Percentiles rank a stretch among this genome's conserved stretches.
These are phyloP conservation scores for Uropsilus gracilis DNA, from an alignment of 2,113 vertebrate genomes.

Conservation along the genomic window DNA sequence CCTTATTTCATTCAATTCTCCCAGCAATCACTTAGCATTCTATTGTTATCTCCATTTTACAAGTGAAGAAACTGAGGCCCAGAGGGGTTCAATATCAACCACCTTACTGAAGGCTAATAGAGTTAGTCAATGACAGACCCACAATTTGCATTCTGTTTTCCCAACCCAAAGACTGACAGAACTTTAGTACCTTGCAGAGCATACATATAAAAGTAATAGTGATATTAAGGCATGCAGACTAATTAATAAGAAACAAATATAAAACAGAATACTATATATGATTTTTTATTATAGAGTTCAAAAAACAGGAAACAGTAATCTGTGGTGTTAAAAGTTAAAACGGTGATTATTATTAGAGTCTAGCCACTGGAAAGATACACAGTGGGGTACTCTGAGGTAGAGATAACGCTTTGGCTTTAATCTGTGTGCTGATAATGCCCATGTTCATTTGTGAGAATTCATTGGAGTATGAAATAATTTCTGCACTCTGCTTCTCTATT, in stretches of 20 bases:
- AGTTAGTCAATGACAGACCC: not conserved
- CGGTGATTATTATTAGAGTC: not conserved
- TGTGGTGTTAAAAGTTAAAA: not conserved
- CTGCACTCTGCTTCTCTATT: not conserved
- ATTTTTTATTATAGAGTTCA: not conserved
- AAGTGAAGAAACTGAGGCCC: not conserved
- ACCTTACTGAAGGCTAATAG: not conserved
- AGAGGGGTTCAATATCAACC: not conserved
- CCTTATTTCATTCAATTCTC: not conserved
- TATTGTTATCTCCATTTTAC: constrained; percentile 2
- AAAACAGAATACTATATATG: not conserved
- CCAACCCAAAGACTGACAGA: not conserved
- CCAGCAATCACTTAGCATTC: not conserved
- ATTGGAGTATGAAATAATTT: not conserved
- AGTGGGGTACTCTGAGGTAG: not conserved
- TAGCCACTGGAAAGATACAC: not conserved
- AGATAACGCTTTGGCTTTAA: not conserved
- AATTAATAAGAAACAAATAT: constrained; percentile 15
- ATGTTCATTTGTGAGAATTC: not conserved
- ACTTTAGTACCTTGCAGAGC: not conserved
- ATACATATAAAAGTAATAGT: not conserved
- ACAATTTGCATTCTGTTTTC: not conserved
- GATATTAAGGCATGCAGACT: not conserved
- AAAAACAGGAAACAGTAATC: not conserved
- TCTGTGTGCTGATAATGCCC: not conserved